phyloP scores from a whole-genome alignment of 37 sponge, comb jelly and placozoan genomes.

The Beroe ovata region DNA sequence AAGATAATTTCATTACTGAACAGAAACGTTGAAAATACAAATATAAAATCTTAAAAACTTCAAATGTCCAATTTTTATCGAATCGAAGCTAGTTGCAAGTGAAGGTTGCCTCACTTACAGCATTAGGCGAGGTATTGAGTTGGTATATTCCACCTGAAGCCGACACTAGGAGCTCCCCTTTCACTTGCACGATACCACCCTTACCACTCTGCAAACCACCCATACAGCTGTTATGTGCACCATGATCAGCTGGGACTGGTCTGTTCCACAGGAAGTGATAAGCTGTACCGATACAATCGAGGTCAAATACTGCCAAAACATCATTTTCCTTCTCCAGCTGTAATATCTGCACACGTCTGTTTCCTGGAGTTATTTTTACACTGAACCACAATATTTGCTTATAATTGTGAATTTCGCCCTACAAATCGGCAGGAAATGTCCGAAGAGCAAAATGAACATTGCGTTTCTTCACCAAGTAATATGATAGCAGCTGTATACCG shows the following conservation, averaged over 20 bases:
- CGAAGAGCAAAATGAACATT: no score
- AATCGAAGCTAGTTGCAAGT: no score
- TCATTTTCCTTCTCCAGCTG: neutral
- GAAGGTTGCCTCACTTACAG: neutral
- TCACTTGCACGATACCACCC: neutral
- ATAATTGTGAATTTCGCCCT: no score
- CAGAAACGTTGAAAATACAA: no score
- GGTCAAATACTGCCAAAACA: neutral
- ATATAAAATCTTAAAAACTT: no score
- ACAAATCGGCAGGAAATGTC: no score
- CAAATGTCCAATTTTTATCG: no score
- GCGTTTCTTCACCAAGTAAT: no score
- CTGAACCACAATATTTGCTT: no score
- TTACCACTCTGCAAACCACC: neutral
- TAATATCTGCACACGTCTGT: slow-evolving; percentile 5
- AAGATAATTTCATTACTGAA: no score
- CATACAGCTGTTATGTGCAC: neutral
- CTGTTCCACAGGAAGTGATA: neutral
- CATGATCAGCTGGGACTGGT: neutral
- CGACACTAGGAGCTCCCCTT: neutral
- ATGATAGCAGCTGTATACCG: no score
- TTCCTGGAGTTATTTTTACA: no score
- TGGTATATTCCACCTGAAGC: neutral
- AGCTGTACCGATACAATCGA: neutral
- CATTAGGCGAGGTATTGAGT: neutral